Evolutionary conservation across 1,140 invertebrate genomes (phyloP), one percentile per base, ranked within the genome.

Genomic region (Parasteatoda tepidariorum): DNA sequence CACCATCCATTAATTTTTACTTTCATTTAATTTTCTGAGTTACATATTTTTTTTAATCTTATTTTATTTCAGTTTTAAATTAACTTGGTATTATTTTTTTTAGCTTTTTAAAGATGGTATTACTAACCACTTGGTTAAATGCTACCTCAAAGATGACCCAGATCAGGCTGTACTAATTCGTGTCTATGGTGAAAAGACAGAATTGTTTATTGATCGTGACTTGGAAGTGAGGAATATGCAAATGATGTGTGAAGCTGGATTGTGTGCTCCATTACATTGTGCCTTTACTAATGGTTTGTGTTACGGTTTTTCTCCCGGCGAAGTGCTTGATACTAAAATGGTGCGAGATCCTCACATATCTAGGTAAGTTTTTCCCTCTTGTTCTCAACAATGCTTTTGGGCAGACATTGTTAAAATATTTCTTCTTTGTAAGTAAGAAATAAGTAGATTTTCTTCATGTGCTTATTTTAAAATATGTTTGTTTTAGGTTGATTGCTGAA

Each of bases 61-160:
- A n/a, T n/a, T n/a, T n/a, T n/a, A n/a, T n/a, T n/a, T n/a, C n/a
- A n/a, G n/a, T n/a, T n/a, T n/a, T n/a, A n/a, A 2, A 9, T 2
- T 4, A 48, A 48, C 38, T 48, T 48, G 1, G 18, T 48, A 13
- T 48, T 13, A 13, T 48, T 48, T 48, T 9, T 13, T 87, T 33
- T 88, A 98, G 96, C 88, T 94, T 86, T 98, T 98, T 89, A 98
- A 95, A 74, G 95, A 97, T 92, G 97, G 97, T 33, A 97, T 98
- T 71, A 97, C 97, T 66, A 99, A 99, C 90, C 96, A 95, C 89
- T 91, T 99, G 83, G 91, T 98, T 62, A 95, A 94, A 31, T 94
- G 96, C 86, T 95, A 91, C 83, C 84, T 89, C 33, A 88, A 90
- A 76, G 88, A 91, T 85, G 90, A 93, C 86, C 85, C 85, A n/a